phyloP scores from a whole-genome alignment of 2,888 invertebrate species.

The Ornithoptera alexandrae region DNA sequence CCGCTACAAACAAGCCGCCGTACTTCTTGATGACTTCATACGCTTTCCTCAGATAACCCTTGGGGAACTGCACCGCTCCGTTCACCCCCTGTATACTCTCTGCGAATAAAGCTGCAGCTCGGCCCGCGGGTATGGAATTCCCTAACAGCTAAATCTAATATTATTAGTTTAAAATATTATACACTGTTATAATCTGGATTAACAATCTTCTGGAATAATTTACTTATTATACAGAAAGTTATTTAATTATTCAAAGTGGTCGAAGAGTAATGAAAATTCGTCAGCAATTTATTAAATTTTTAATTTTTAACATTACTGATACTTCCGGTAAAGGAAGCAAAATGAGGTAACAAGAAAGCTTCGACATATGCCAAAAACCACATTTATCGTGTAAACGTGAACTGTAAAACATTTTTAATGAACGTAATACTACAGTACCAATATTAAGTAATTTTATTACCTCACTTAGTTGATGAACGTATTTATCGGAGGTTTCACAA shows the following conservation, averaged over 20 bases:
- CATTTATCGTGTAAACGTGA: too few relatives aligned
- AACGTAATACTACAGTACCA: background rate
- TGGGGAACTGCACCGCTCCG: conserved; percentile 95
- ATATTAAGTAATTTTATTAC: conserved; percentile 37
- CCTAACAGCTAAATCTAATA: conserved; percentile 80
- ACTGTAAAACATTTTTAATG: too few relatives aligned
- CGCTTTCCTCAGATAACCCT: conserved; percentile 90
- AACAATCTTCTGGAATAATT: too few relatives aligned
- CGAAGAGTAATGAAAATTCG: too few relatives aligned
- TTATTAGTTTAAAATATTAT: background rate
- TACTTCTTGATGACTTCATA: conserved; percentile 87
- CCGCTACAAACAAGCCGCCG: conserved; percentile 94
- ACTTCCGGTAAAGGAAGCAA: too few relatives aligned
- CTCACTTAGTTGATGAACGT: conserved; percentile 89
- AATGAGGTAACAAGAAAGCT: too few relatives aligned
- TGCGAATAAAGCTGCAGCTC: conserved; percentile 93
- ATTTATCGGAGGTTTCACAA: conserved; percentile 88
- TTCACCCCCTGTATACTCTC: conserved; percentile 99
- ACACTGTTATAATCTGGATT: too few relatives aligned
- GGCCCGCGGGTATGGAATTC: conserved; percentile 87
- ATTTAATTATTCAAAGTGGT: too few relatives aligned
- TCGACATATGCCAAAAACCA: too few relatives aligned
- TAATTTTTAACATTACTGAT: too few relatives aligned
- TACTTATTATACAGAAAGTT: too few relatives aligned
- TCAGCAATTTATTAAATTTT: too few relatives aligned